Conservation (phyloP, 2,797 vertebrate species). For the Crenuchus spilurus region DNA sequence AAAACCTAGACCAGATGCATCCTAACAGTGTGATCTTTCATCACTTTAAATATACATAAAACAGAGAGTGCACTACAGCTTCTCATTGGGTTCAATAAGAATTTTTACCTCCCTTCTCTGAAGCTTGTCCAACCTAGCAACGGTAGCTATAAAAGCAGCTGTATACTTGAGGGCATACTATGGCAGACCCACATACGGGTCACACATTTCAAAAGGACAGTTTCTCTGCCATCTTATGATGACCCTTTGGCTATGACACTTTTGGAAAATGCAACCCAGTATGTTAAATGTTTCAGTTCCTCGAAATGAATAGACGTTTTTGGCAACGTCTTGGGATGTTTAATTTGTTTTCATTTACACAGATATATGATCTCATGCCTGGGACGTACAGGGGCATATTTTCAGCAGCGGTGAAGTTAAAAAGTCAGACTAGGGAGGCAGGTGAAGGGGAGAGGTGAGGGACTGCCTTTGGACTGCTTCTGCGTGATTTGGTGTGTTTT, state of each 20-base stretch:
- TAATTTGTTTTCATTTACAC: constrained; percentile 6
- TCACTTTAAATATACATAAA: too few relatives aligned
- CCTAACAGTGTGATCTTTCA: too few relatives aligned
- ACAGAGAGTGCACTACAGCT: too few relatives aligned
- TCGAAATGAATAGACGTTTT: constrained; percentile 16
- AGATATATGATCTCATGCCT: constrained; percentile 11
- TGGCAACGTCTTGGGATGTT: constrained; percentile 8
- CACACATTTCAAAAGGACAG: neutral
- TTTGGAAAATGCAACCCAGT: constrained; percentile 1
- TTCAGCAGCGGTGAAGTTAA: neutral
- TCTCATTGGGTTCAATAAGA: neutral
- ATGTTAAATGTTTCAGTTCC: neutral
- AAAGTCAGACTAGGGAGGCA: neutral
- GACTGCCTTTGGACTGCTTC: constrained; percentile 26
- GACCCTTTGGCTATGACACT: constrained; percentile 6
- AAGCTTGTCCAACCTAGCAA: neutral
- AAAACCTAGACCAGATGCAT: too few relatives aligned
- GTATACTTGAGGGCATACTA: neutral
- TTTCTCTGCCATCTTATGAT: neutral
- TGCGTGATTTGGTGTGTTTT: constrained; percentile 14
- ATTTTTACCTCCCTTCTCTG: neutral
- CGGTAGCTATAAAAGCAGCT: neutral
- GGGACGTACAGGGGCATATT: neutral
- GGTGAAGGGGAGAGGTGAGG: constrained; percentile 17
- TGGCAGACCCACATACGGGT: neutral